Evolutionary conservation across 2,113 vertebrate genomes (phyloP).

Genomic region (Thunnus maccoyii): DNA sequence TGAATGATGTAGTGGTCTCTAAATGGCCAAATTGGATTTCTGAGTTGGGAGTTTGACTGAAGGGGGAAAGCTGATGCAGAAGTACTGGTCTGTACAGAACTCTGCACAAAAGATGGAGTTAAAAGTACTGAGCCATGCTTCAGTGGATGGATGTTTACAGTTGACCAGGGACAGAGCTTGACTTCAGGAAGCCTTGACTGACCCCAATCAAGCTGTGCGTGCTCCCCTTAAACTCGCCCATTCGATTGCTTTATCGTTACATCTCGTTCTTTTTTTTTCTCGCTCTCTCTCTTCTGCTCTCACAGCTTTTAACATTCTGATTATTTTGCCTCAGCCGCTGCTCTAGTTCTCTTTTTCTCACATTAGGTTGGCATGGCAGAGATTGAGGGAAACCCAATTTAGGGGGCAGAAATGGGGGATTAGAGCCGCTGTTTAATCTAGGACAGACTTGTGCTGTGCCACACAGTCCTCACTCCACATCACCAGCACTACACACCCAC

Average conservation of each 20-base stretch:
- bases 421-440: slow-evolving; percentile 85
- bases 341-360: slow-evolving; percentile 74
- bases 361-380: slow-evolving; percentile 74
- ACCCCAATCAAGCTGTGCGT: slow-evolving; percentile 64
- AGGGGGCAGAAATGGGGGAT: slow-evolving; percentile 82
- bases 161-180: slow-evolving; percentile 18
- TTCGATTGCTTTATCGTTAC: slow-evolving; percentile 67
- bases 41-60: neutral
- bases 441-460: slow-evolving; percentile 81
- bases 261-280: slow-evolving; percentile 30
- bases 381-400: slow-evolving; percentile 86
- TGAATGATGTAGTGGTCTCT: slow-evolving; percentile 4
- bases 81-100: neutral
- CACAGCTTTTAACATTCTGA: slow-evolving; percentile 74
- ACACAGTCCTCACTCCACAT: slow-evolving; percentile 61
- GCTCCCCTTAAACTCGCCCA: slow-evolving; percentile 50
- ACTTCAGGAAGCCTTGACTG: slow-evolving; percentile 57
- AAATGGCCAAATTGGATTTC: slow-evolving; percentile 4
- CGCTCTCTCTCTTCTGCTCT: slow-evolving; percentile 42
- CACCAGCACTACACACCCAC: slow-evolving; percentile 44
- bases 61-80: slow-evolving; percentile 1
- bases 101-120: slow-evolving; percentile 3
- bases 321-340: slow-evolving; percentile 71
- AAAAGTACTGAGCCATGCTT: slow-evolving; percentile 1
- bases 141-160: slow-evolving; percentile 51